Conservation (phyloP, 1,140 invertebrate genomes). For the Brachionus angularis region DNA sequence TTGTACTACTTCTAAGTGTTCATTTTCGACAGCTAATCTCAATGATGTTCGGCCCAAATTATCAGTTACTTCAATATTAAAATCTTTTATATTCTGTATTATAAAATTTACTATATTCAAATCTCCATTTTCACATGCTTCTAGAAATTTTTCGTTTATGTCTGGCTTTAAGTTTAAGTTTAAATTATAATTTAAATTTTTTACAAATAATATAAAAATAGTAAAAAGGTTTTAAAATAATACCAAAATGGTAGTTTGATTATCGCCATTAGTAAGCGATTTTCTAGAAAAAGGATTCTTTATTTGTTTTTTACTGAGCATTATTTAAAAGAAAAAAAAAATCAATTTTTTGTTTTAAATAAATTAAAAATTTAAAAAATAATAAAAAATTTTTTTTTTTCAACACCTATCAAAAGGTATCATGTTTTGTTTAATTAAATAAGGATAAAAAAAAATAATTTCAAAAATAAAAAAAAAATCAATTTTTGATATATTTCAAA, state of each 20-base stretch:
- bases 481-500: no score
- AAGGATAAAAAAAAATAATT: no score
- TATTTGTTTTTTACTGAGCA: slow-evolving; percentile 25
- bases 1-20: slow-evolving; percentile 51
- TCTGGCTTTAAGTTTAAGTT: slow-evolving; percentile 1
- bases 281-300: slow-evolving; percentile 32
- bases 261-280: no score
- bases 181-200: not conserved
- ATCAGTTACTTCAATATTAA: slow-evolving; percentile 52
- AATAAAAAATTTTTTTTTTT: no score
- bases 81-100: slow-evolving; percentile 49
- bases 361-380: no score
- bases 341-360: slow-evolving; percentile 31
- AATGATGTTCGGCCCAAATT: slow-evolving; percentile 52
- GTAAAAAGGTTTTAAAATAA: not conserved
- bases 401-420: no score
- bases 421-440: no score
- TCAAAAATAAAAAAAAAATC: no score
- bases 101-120: slow-evolving; percentile 48
- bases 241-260: not conserved
- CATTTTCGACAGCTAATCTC: slow-evolving; percentile 52
- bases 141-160: slow-evolving; percentile 41
- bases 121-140: slow-evolving; percentile 44
- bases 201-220: not conserved
- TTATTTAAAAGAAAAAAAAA: not conserved